Evolutionary conservation across 2,888 invertebrate species (phyloP).

Genomic region (Trissoscelio sp.): DNA sequence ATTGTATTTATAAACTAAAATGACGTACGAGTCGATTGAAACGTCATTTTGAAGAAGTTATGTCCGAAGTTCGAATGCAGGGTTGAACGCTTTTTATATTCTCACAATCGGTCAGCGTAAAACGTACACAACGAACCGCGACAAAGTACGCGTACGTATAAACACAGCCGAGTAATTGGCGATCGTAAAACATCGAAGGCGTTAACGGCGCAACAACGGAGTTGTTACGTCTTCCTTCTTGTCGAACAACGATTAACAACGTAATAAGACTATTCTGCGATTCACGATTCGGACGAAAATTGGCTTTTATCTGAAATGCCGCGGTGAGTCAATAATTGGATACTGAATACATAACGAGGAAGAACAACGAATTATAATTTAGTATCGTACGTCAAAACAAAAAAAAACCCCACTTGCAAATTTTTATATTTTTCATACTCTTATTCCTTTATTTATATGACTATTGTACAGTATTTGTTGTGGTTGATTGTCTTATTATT

Average conservation of each 20-base stretch:
- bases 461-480: no score
- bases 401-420: no score
- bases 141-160: constrained; percentile 46
- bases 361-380: no score
- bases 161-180: constrained; percentile 75
- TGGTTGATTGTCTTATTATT: no score
- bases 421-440: no score
- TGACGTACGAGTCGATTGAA: constrained; percentile 77
- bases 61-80: constrained; percentile 60
- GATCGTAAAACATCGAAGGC: constrained; percentile 79
- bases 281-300: background rate
- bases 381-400: no score
- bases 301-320: constrained; percentile 2
- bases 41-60: constrained; percentile 79
- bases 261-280: constrained; percentile 41
- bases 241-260: constrained; percentile 72
- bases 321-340: constrained; percentile 2
- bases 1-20: constrained; percentile 14
- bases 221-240: constrained; percentile 71
- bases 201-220: constrained; percentile 76
- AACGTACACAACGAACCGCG: constrained; percentile 39
- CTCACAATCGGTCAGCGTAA: constrained; percentile 9
- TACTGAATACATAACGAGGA: background rate
- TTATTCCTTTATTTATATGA: no score
- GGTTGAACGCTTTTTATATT: constrained; percentile 18